These are phyloP conservation scores for Artemia sp. DNA, from an alignment of 2,888 invertebrate genomes.

Conservation along the genomic window DNA sequence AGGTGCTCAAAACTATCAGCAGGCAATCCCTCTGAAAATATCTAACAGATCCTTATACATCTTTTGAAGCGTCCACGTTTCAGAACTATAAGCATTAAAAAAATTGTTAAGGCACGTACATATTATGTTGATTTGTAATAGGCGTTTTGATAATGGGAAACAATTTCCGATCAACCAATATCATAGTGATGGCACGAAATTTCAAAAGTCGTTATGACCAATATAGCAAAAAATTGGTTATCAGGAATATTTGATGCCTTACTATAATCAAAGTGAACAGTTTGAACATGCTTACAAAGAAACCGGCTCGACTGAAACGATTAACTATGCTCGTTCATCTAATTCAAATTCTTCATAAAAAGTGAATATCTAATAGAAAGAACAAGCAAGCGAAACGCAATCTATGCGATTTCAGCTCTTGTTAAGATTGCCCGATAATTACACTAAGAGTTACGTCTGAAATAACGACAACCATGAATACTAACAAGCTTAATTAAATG, in stretches of 20 bases:
- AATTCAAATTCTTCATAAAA: not conserved
- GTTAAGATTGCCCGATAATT: not conserved
- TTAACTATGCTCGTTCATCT: constrained; percentile 5
- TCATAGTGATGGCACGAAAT: no score
- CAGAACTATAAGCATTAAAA: no score
- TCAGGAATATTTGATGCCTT: not conserved
- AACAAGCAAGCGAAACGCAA: not conserved
- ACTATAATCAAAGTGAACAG: not conserved
- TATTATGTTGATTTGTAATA: no score
- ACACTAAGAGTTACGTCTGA: not conserved
- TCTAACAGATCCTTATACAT: no score
- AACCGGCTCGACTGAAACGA: constrained; percentile 8
- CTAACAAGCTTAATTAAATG: constrained; percentile 11
- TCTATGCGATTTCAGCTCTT: constrained; percentile 7
- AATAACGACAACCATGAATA: not conserved
- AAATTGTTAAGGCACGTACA: no score
- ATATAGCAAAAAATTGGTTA: no score
- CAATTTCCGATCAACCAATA: no score
- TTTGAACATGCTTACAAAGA: constrained; percentile 6
- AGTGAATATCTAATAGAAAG: constrained; percentile 13
- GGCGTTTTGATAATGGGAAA: no score
- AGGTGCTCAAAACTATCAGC: no score
- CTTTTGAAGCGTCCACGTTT: no score
- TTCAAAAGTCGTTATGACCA: no score
- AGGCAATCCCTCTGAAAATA: no score